Base-by-base conservation (phyloP, 2,888 invertebrate species). In the Lottia gigantea region DNA sequence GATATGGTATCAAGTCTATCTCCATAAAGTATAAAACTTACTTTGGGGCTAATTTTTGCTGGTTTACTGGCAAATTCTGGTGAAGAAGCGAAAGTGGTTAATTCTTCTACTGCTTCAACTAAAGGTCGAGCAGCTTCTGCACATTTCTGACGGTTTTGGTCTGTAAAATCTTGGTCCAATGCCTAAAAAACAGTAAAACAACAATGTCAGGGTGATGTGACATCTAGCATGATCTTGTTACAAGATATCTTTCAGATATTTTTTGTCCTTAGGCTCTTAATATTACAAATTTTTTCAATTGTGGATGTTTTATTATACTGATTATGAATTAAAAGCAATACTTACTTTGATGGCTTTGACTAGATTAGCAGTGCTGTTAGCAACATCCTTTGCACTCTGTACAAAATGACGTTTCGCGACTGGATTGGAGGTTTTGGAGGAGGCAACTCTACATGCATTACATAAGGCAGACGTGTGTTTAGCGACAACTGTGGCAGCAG, bases 341-440 rank as follows among this genome's bases (percentile, higher is more conserved):
- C 78, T 74, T 82, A 90, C 93, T 90, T 98, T 98, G 83, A 98
- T 97, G 88, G 96, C 95, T 88, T 95, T 95, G 25, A 99, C 98
- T 25, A 99, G 91, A 76, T 93, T 93, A 0, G 97, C 95, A 0
- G 99, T 99, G 23, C 95, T 95, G 89, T 95, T 95, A 66, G 98
- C 98, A 1, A 99, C 96, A 84, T 98, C 97, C 88, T 97, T 97
- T 69, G 98, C 98, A 77, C 96, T 95, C 87, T 98, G 96, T 69
- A 99, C 97, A 89, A 99, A 98, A 89, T 97, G 97, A 46, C 97
- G 90, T 90, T 98, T 98, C 70, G 96, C 96, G 4, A 94, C 94
- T 0, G 97, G 95, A 89, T 95, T 95, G 71, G 91, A 92, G 0
- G 96, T 96, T 85, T 94, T 94, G 76, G 95, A 94, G 46, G 97